These are phyloP conservation scores for Crossoptilon crossoptilon DNA, from an alignment of 2,797 vertebrate species.

Conservation along the genomic window DNA sequence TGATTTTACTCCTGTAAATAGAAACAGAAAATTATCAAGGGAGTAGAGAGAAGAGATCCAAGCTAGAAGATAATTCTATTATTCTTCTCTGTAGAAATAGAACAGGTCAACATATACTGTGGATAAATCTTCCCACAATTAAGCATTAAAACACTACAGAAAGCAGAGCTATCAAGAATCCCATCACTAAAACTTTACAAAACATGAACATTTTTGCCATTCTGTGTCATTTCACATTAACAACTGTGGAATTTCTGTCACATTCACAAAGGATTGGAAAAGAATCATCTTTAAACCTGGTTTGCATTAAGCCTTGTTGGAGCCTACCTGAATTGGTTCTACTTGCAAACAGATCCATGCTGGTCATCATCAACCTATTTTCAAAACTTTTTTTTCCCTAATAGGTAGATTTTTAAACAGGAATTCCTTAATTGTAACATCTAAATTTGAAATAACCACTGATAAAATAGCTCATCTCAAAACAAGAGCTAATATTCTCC, in stretches of 20 bases:
- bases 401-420: not conserved
- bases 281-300: not conserved
- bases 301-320: not conserved
- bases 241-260: not conserved
- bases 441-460: not conserved
- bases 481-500: not conserved
- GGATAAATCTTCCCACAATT: conserved; percentile 43
- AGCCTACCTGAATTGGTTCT: not conserved
- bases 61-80: not conserved
- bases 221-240: not conserved
- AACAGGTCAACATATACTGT: not conserved
- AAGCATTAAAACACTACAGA: not conserved
- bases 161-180: not conserved
- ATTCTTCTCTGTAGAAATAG: not conserved
- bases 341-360: not conserved
- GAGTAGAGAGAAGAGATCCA: not conserved
- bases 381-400: not conserved
- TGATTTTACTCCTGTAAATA: not conserved
- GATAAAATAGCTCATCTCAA: not conserved
- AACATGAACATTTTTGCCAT: not conserved
- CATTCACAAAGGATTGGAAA: not conserved
- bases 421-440: not conserved
- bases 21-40: not conserved
- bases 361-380: not conserved
- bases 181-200: not conserved